Base-by-base conservation (phyloP, 1,140 invertebrate species). In the Drosophila kepulauana region DNA sequence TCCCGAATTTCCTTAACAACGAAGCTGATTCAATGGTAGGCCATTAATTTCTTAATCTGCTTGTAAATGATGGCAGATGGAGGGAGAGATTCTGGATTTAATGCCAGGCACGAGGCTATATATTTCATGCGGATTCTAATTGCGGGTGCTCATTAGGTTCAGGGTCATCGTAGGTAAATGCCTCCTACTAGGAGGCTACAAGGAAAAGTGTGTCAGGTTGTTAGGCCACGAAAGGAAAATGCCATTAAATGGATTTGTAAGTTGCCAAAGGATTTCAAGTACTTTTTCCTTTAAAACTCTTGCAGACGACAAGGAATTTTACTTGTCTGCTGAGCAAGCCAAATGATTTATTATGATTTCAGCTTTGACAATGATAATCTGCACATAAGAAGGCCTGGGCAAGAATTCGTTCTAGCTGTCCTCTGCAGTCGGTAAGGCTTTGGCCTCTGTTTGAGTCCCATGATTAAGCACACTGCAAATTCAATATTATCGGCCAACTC, bases 291-390 rank as follows among this genome's bases (percentile, higher is more conserved):
- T 35, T 3, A 28, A 46, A 30, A 25, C 6, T 48, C 28, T 56
- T 57, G 15, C 5, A 3, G 5, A 35, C 35, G n/a, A 63, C 28
- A 15, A 38, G 0, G 45, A 30, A 69, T 13, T 15, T 49, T 8
- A 1, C 33, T 33, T 45, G 57, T 46, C 16, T 45, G 15, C 8
- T 30, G 51, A 43, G 63, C 25, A 35, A 43, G 28, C 33, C 33
- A 6, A 75, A 70, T 75, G 72, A 75, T 70, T 75, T 75, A 74
- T 74, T 74, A 58, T 75, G 64, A 61, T 48, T 69, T 61, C 25
- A 62, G 58, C 57, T 49, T 62, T 35, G 66, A 69, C 72, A 75
- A 58, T 64, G 28, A 75, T 64, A 75, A 70, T 75, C 67, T 58
- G 35, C 58, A 46, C 58, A 20, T 45, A 63, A 70, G 66, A 69